phyloP scores from a whole-genome alignment of 92 coral and sea anemone genomes.

The Pocillopora meandrina region DNA sequence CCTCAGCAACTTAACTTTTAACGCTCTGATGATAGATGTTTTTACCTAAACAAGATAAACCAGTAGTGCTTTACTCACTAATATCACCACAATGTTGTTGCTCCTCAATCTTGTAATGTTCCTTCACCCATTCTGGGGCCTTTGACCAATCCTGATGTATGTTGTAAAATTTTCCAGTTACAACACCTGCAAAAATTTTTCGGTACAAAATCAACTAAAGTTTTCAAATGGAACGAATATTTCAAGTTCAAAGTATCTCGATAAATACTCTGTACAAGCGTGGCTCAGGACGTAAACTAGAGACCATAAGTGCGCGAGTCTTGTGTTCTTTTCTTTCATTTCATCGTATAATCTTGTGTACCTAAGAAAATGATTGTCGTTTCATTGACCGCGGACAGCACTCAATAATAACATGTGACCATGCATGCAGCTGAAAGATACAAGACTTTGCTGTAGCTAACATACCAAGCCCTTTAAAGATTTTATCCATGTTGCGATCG shows the following conservation, averaged over 20 bases:
- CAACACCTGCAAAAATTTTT: not conserved
- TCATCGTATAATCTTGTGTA: too few relatives aligned
- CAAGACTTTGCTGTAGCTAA: too few relatives aligned
- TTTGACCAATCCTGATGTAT: conserved; percentile 45
- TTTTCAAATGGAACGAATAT: too few relatives aligned
- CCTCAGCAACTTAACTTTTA: too few relatives aligned
- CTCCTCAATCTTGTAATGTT: conserved; percentile 37
- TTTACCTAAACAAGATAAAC: not conserved
- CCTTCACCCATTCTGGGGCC: conserved; percentile 48
- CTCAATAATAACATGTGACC: too few relatives aligned
- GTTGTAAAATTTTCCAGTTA: conserved; percentile 49
- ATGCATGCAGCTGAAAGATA: too few relatives aligned
- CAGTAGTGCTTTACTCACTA: conserved; percentile 23
- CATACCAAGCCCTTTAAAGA: conserved; percentile 46
- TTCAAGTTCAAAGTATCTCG: not conserved
- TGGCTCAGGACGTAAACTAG: too few relatives aligned
- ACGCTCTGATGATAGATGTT: too few relatives aligned
- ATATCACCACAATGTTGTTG: conserved; percentile 50
- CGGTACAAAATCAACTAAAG: not conserved
- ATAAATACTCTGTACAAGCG: not conserved
- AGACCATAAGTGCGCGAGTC: too few relatives aligned
- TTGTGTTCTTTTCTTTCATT: too few relatives aligned
- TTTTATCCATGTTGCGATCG: conserved; percentile 29
- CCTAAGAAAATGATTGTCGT: too few relatives aligned
- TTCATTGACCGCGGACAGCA: too few relatives aligned